Base-by-base conservation (phyloP, 2,797 vertebrate genomes). In the Myoxocephalus aenaeus region DNA sequence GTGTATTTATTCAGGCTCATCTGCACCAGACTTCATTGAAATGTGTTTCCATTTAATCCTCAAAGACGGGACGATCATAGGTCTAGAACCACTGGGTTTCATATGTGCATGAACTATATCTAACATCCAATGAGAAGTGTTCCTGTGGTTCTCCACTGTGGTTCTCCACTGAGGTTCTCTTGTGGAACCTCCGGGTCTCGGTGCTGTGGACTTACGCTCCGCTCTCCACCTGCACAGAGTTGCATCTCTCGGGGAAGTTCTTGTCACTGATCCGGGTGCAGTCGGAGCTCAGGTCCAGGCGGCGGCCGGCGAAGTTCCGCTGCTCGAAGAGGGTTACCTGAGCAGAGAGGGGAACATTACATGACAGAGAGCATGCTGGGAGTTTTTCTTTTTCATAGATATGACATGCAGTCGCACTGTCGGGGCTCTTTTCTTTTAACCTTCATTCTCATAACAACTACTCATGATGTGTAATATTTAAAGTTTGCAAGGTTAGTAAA, bases 301-400 rank as follows among this genome's bases (percentile, higher is more conserved):
- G 91, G 2, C 93, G 83, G 66, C 95, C 95, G 10, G 95, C 91
- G 53, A 96, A 95, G 90, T 96, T 96, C 62, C 95, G 72, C 91
- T 95, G 95, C 89, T 96, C 95, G 59, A 95, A 96, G 80, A 96
- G 95, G 92, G 95, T 95, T 94, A 96, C 95, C 94, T 96, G 83
- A 79, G 63, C 22, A 13, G 44, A 44, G 3, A 4, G 38, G 7
- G 12, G 11, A 44, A 15, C 4, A 6, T 17, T 14, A 44, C 42
- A 44, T 15, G 34, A 8, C 14, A 44, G 13, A 44, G 42, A 44
- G 42, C 42, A 14, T 42, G 40, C 40, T 42, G 40, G 40, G 40
- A 42, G 13, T 14, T 42, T 12, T 2, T 2, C 20, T 7, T 2
- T 17, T 8, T 7, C 32, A 34, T 34, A 34, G 34, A 34, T 34